These are phyloP conservation scores for Phyllotreta cruciferae DNA, from an alignment of 2,888 invertebrate species.

Conservation along the genomic window DNA sequence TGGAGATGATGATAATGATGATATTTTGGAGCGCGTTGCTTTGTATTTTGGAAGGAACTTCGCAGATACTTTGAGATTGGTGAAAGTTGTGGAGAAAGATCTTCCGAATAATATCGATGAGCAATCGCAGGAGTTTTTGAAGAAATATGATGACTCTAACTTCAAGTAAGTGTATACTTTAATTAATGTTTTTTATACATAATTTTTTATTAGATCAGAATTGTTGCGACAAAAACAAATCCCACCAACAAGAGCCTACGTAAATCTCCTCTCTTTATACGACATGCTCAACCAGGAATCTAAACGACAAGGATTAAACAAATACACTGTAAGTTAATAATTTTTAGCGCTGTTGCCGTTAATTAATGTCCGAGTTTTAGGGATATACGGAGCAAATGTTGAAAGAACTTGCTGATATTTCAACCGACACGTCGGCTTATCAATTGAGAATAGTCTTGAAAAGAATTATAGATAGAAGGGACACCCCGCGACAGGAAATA, in stretches of 20 bases:
- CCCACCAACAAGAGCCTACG: conserved; percentile 66
- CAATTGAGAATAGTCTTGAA: conserved; percentile 67
- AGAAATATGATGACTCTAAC: conserved; percentile 54
- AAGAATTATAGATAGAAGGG: conserved; percentile 66
- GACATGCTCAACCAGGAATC: conserved; percentile 72
- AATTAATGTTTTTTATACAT: background rate
- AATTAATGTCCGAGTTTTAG: conserved; percentile 52
- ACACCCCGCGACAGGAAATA: conserved; percentile 68
- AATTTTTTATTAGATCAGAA: conserved; percentile 34
- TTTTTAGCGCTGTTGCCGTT: background rate
- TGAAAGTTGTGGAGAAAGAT: conserved; percentile 44
- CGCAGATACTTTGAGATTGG: conserved; percentile 56
- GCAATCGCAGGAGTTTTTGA: conserved; percentile 51
- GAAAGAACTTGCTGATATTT: conserved; percentile 63
- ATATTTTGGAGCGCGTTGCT: conserved; percentile 40
- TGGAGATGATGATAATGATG: conserved; percentile 7
- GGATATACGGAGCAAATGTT: conserved; percentile 70
- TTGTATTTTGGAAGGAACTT: conserved; percentile 52
- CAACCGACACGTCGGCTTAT: conserved; percentile 65
- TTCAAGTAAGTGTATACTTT: conserved; percentile 42
- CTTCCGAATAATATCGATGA: conserved; percentile 46
- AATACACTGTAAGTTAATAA: conserved; percentile 64
- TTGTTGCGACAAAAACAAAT: conserved; percentile 61
- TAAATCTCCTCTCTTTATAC: conserved; percentile 68
- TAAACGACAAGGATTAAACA: conserved; percentile 68